Evolutionary conservation across 2,797 vertebrate species (phyloP), one percentile per base, ranked within the genome.

Genomic region (Lepidocolaptes lacrymiger): DNA sequence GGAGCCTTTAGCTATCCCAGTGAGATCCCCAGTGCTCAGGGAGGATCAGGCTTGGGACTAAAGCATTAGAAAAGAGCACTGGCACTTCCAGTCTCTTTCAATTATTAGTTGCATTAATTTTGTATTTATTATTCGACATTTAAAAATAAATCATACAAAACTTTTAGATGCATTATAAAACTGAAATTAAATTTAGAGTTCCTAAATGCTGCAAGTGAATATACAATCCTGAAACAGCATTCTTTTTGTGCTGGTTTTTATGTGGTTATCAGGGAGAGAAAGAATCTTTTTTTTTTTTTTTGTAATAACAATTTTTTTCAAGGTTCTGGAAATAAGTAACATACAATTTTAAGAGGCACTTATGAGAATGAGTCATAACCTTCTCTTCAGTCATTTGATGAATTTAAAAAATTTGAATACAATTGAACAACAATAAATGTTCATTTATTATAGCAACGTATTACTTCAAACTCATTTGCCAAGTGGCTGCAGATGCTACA

Each of bases 401-500:
- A 91, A 95, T 95, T 93, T 88, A 3, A 66, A 92, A 92, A 96
- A 86, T 79, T 91, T 94, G 76, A 97, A 94, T 93, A 97, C 97
- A 96, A 84, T 96, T 97, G 96, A 95, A 85, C 96, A 96, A 92
- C 96, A 91, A 78, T 90, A 95, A 95, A 88, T 78, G 79, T 92
- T 94, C 32, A 5, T 96, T 96, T 95, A 85, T 96, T 88, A 94
- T 95, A 96, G 95, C 92, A 94, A 98, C 95, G 94, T 91, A 73
- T 94, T 86, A 87, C 87, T 97, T 97, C 96, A 98, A 98, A 98
- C 98, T 98, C 98, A 98, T 98, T 98, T 96, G 98, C 98, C 98
- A 98, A 98, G 98, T 98, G 98, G 98, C 98, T 98, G 98, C 98
- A 98, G 98, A 98, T 98, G 98, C 98, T 99, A 98, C 98, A 98